phyloP scores from a whole-genome alignment of 2,113 vertebrate species.

The Rhadina sibilatrix region DNA sequence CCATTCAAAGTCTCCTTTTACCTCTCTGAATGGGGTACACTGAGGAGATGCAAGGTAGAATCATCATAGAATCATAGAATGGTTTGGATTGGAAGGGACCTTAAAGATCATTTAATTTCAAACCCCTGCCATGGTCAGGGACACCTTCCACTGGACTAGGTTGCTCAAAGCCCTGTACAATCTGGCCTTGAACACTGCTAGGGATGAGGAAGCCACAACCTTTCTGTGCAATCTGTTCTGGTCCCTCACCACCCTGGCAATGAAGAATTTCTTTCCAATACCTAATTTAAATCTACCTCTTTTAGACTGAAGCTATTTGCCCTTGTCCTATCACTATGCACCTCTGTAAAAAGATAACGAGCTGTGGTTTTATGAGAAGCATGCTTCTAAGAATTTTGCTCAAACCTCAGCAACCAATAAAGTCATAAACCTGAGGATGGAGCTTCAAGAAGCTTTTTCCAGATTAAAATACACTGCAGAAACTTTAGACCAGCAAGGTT shows the following conservation, averaged over 20 bases:
- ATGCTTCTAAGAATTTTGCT: background rate
- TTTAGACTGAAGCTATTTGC: background rate
- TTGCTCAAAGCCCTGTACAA: background rate
- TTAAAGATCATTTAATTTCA: background rate
- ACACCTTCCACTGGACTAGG: background rate
- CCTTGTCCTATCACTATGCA: background rate
- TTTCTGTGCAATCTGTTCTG: background rate
- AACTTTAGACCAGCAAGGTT: background rate
- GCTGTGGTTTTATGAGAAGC: accelerated
- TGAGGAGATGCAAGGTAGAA: accelerated
- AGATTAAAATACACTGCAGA: background rate
- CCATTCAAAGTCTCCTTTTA: background rate
- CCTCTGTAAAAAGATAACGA: accelerated
- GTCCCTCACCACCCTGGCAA: background rate
- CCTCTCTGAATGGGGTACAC: background rate
- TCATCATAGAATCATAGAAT: background rate
- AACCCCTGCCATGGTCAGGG: background rate
- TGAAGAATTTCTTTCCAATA: background rate
- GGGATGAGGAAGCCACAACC: background rate
- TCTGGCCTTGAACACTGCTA: background rate
- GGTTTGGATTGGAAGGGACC: background rate
- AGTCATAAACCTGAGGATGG: background rate
- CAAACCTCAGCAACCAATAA: background rate
- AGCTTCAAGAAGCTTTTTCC: background rate
- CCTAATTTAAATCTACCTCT: background rate